phyloP scores from a whole-genome alignment of 2,888 invertebrate species.

The Rosalia funebris region DNA sequence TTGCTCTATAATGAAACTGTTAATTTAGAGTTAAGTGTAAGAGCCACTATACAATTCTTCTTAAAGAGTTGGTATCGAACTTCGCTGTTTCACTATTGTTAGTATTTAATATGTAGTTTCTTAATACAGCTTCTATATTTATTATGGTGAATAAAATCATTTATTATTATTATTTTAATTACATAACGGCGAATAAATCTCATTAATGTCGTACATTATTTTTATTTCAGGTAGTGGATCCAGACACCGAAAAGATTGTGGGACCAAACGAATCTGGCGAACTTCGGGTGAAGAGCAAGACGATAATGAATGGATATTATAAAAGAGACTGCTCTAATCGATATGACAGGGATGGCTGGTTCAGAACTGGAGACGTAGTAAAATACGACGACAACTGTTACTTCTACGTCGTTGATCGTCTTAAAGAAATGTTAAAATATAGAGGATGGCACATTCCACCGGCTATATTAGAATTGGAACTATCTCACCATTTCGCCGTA shows the following conservation, averaged over 20 bases:
- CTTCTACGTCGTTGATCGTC: constrained; percentile 65
- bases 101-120: too few species aligned
- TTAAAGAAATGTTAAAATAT: constrained; percentile 67
- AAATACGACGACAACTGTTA: constrained; percentile 66
- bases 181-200: too few species aligned
- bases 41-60: too few species aligned
- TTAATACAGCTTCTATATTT: too few species aligned
- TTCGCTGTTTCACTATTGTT: too few species aligned
- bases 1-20: too few species aligned
- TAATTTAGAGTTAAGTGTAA: too few species aligned
- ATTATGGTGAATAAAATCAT: too few species aligned
- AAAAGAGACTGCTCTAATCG: constrained; percentile 62
- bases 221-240: constrained; percentile 48
- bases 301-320: constrained; percentile 64
- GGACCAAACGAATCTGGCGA: constrained; percentile 66
- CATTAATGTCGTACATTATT: too few species aligned
- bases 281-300: constrained; percentile 64
- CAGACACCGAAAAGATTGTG: constrained; percentile 49
- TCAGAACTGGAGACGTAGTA: constrained; percentile 67
- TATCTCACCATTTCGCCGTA: constrained; percentile 54
- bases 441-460: constrained; percentile 65
- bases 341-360: constrained; percentile 64
- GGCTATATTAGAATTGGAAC: constrained; percentile 50
- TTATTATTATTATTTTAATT: too few species aligned
- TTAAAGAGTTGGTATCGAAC: too few species aligned